Evolutionary conservation across 2,888 invertebrate species (phyloP).

Genomic region (Cheilosia vernalis): DNA sequence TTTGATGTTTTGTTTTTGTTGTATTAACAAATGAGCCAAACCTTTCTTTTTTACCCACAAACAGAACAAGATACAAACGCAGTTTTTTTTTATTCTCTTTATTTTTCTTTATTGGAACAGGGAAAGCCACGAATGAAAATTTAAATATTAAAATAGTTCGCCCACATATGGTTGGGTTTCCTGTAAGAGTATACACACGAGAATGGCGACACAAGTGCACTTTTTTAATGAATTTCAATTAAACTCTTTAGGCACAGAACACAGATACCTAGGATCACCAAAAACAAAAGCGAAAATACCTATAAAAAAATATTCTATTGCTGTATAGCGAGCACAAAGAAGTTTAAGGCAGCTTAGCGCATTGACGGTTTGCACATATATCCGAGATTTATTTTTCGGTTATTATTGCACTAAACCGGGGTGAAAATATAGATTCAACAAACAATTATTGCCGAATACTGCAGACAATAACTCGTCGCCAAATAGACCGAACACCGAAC

Average conservation of each 20-base stretch:
- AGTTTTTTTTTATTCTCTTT: not conserved
- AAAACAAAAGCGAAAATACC: conserved; percentile 6
- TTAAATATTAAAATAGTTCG: conserved; percentile 13
- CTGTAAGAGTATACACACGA: conserved; percentile 2
- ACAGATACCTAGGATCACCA: not conserved
- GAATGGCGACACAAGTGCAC: conserved; percentile 9
- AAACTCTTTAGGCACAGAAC: conserved; percentile 15
- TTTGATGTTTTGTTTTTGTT: conserved; percentile 24
- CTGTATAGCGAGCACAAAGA: not conserved
- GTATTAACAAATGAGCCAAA: conserved; percentile 6
- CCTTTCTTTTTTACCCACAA: conserved; percentile 16
- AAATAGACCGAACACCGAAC: too few species aligned
- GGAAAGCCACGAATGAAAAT: conserved; percentile 1
- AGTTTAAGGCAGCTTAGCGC: conserved; percentile 2
- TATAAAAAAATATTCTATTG: conserved; percentile 10
- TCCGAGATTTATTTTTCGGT: conserved; percentile 9
- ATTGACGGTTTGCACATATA: not conserved
- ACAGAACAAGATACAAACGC: not conserved
- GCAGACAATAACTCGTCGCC: not conserved
- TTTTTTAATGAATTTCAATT: conserved; percentile 52
- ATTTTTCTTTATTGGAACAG: not conserved
- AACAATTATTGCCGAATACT: not conserved
- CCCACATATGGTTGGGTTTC: conserved; percentile 23
- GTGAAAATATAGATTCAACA: conserved; percentile 12
- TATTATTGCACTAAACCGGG: conserved; percentile 4